Conservation (phyloP, 2,797 vertebrate genomes). For the Fistularia commersonii region DNA sequence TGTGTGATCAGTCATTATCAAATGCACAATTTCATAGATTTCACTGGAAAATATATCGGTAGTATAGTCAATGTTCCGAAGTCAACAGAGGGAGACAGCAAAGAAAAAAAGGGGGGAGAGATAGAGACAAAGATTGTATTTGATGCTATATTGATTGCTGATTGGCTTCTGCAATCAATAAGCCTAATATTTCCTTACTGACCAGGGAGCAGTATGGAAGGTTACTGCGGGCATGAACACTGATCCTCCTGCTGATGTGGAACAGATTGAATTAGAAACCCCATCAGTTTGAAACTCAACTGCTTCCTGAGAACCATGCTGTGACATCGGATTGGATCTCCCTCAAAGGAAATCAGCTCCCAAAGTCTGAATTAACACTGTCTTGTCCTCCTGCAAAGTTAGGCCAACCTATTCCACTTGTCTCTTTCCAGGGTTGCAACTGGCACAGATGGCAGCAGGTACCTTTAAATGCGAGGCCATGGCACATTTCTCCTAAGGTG, state of each 20-base stretch:
- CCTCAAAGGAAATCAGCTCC: constrained; percentile 65
- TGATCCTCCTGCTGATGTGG: constrained; percentile 40
- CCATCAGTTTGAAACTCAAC: constrained; percentile 46
- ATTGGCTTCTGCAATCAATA: constrained; percentile 29
- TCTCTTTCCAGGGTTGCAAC: constrained; percentile 43
- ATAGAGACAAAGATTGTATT: background rate
- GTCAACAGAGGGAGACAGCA: background rate
- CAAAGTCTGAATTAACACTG: constrained; percentile 62
- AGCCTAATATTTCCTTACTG: constrained; percentile 33
- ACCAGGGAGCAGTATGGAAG: constrained; percentile 34
- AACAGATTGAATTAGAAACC: constrained; percentile 69
- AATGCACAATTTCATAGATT: constrained; percentile 4
- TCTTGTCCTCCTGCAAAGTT: constrained; percentile 37
- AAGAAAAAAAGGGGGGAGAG: background rate
- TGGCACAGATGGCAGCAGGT: constrained; percentile 44
- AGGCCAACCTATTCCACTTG: constrained; percentile 48
- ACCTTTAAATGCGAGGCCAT: constrained; percentile 48
- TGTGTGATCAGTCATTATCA: constrained; percentile 17
- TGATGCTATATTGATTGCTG: constrained; percentile 20
- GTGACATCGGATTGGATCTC: constrained; percentile 60
- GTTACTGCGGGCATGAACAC: constrained; percentile 29
- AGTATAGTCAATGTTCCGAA: background rate
- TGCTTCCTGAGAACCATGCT: constrained; percentile 53
- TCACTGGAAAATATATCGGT: constrained; percentile 2
- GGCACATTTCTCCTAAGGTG: constrained; percentile 48